A percentile compares a stretch with the other conserved stretches of the same genome.
Conservation (phyloP, 2,888 invertebrate species). For the Phalera bucephala region DNA sequence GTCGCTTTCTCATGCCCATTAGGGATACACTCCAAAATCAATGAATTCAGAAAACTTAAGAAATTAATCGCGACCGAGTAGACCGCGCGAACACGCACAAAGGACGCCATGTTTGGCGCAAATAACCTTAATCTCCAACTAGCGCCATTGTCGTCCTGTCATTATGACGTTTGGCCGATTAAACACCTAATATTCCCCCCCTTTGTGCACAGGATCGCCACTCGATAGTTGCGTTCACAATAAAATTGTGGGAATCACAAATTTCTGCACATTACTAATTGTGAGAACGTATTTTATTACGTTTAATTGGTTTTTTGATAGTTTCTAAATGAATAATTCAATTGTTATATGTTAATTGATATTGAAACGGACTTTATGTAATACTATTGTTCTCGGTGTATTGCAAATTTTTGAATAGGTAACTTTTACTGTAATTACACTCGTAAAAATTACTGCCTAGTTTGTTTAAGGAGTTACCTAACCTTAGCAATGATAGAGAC, state of each 20-base stretch:
- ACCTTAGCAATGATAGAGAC: too few relatives aligned
- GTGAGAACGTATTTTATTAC: conserved; percentile 60
- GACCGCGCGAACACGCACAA: conserved; percentile 59
- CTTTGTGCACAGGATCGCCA: conserved; percentile 66
- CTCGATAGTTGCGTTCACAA: conserved; percentile 53
- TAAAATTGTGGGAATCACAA: conserved; percentile 72
- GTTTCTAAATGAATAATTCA: conserved; percentile 47
- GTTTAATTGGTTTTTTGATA: conserved; percentile 51
- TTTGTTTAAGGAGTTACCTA: too few relatives aligned
- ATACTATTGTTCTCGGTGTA: conserved; percentile 37
- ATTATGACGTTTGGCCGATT: conserved; percentile 62
- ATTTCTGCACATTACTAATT: conserved; percentile 61
- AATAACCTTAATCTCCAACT: conserved; percentile 70
- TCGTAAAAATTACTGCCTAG: conserved; percentile 4
- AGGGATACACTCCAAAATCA: conserved; percentile 41
- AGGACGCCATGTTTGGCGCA: conserved; percentile 64
- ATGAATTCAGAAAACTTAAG: conserved; percentile 51
- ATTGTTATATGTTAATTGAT: conserved; percentile 48
- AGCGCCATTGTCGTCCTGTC: conserved; percentile 52
- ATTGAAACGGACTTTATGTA: conserved; percentile 22
- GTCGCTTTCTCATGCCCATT: conserved; percentile 57
- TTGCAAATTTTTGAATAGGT: conserved; percentile 15
- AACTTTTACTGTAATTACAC: conserved; percentile 18
- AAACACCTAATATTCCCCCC: conserved; percentile 62
- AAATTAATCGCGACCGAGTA: conserved; percentile 47